Evolutionary conservation across 2,888 invertebrate genomes (phyloP).

Genomic region (Eupithecia vulgata): DNA sequence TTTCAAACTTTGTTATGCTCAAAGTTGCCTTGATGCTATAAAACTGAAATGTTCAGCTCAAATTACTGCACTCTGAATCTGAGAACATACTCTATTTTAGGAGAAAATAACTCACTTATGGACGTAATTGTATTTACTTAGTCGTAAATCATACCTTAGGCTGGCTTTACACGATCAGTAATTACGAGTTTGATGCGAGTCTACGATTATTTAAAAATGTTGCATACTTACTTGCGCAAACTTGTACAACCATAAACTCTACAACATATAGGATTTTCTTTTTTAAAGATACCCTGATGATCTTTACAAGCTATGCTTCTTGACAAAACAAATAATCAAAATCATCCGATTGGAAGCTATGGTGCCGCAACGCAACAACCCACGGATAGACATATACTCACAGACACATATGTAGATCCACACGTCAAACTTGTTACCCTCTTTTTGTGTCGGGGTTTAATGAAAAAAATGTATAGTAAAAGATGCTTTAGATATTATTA

Average conservation of each 20-base stretch:
- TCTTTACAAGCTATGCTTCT: too few relatives aligned
- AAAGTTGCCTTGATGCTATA: conserved; percentile 12
- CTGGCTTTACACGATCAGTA: conserved; percentile 19
- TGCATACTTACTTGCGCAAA: not conserved
- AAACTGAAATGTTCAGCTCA: conserved; percentile 20
- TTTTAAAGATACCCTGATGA: too few relatives aligned
- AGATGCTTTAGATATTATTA: too few relatives aligned
- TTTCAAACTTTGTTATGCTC: not conserved
- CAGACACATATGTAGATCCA: too few relatives aligned
- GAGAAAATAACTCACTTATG: conserved; percentile 26
- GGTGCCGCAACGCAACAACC: too few relatives aligned
- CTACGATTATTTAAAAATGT: not conserved
- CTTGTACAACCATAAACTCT: not conserved
- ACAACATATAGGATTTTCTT: too few relatives aligned
- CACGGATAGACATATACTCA: too few relatives aligned
- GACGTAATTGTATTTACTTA: conserved; percentile 21
- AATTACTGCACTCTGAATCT: conserved; percentile 10
- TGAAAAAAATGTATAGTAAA: too few relatives aligned
- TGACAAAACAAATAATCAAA: too few relatives aligned
- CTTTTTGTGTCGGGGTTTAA: too few relatives aligned
- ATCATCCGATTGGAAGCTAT: too few relatives aligned
- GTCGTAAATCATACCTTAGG: conserved; percentile 23
- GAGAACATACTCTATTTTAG: conserved; percentile 24
- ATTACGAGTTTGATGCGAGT: not conserved
- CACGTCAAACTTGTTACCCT: too few relatives aligned